Conservation (phyloP, 2,797 vertebrate species). For the Xerus rutilus region DNA sequence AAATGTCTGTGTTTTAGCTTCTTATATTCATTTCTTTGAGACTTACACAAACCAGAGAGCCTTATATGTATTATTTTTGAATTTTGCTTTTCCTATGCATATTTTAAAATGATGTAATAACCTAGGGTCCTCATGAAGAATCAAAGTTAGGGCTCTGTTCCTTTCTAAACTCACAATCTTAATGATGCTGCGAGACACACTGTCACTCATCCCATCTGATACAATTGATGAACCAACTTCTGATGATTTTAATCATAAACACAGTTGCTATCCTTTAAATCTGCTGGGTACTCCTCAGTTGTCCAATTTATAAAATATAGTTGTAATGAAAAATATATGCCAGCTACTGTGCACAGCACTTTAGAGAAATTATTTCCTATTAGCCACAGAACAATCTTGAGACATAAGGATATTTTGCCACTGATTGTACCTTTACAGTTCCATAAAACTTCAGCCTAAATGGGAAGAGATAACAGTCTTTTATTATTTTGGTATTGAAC, state of each 20-base stretch:
- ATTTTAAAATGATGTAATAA: not conserved
- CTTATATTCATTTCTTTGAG: slow-evolving; percentile 24
- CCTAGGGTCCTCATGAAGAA: not conserved
- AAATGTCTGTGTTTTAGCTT: slow-evolving; percentile 36
- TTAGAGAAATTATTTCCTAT: not conserved
- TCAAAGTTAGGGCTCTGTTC: slow-evolving; percentile 1
- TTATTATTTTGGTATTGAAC: not conserved
- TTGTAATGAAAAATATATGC: not conserved
- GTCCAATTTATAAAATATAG: slow-evolving; percentile 5
- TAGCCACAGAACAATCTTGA: slow-evolving; percentile 11
- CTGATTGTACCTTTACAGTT: not conserved
- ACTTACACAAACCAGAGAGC: not conserved
- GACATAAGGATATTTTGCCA: slow-evolving; percentile 10
- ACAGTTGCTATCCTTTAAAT: not conserved
- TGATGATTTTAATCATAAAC: slow-evolving; percentile 28
- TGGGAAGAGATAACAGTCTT: not conserved
- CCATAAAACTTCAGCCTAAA: not conserved
- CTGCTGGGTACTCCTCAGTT: not conserved
- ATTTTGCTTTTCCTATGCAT: not conserved
- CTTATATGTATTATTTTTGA: not conserved
- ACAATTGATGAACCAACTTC: not conserved
- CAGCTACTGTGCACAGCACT: not conserved
- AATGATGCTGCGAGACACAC: not conserved
- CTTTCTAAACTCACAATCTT: not conserved
- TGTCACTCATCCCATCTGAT: not conserved